A percentile compares a stretch with the other conserved stretches of the same genome.
Conservation (phyloP, 2,797 vertebrate genomes). For the Carduelis carduelis region DNA sequence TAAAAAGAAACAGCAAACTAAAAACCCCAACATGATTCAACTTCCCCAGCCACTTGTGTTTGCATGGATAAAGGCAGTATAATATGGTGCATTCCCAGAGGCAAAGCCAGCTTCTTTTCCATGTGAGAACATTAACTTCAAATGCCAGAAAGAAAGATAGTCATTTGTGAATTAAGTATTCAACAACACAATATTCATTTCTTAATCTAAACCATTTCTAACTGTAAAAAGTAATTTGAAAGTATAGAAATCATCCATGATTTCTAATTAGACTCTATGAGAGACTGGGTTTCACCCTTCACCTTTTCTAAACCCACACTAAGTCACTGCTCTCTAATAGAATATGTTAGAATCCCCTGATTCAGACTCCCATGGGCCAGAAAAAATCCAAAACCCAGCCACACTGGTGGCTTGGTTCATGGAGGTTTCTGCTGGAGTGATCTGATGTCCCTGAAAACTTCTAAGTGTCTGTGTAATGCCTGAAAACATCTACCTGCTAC, state of each 20-base stretch:
- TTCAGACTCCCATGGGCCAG: background rate
- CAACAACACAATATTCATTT: background rate
- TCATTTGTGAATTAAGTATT: background rate
- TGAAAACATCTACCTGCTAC: background rate
- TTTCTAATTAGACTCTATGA: background rate
- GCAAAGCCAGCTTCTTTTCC: background rate
- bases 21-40: background rate
- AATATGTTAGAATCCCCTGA: background rate
- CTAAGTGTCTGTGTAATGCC: background rate
- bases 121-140: background rate
- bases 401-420: background rate
- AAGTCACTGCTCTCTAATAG: background rate
- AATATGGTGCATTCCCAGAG: background rate
- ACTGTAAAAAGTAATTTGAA: background rate
- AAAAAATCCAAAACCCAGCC: background rate
- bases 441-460: background rate
- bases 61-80: background rate
- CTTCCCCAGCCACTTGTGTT: background rate
- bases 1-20: background rate
- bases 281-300: background rate
- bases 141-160: background rate
- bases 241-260: background rate
- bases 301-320: background rate
- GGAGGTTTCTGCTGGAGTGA: background rate
- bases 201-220: background rate